These are phyloP conservation scores for Rousettus leschenaultii DNA, from an alignment of 2,113 vertebrate genomes.

Conservation along the genomic window DNA sequence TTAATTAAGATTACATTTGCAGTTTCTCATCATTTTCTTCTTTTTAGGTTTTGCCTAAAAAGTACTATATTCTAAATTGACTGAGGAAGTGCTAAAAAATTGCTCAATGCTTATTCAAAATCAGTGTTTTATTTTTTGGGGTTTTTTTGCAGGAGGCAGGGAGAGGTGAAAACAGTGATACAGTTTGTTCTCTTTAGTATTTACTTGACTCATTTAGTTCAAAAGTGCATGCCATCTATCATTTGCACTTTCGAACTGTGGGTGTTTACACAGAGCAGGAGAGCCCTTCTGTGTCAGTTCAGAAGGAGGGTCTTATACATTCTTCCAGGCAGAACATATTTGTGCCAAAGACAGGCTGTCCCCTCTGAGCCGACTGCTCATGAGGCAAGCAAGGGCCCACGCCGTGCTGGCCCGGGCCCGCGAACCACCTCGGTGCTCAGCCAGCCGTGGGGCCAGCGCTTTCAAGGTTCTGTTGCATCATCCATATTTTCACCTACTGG, in stretches of 20 bases:
- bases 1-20: neutral
- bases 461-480: neutral
- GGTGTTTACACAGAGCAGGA: neutral
- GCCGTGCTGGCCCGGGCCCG: neutral
- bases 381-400: neutral
- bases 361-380: neutral
- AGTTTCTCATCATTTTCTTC: neutral
- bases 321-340: neutral
- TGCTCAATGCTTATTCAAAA: neutral
- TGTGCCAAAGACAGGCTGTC: neutral
- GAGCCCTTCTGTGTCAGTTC: neutral
- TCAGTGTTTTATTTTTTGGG: neutral
- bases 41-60: neutral
- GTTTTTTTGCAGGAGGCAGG: no score
- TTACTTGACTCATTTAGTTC: neutral
- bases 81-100: neutral
- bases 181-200: neutral
- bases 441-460: no score
- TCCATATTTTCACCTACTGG: neutral
- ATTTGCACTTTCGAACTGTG: neutral
- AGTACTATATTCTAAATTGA: neutral
- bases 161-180: neutral
- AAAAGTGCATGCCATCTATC: neutral
- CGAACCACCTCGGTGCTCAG: accelerated
- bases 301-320: neutral